Percentiles rank a stretch among this genome's conserved stretches.
phyloP scores from a whole-genome alignment of 2,113 vertebrate genomes.

The Cathartes aura region DNA sequence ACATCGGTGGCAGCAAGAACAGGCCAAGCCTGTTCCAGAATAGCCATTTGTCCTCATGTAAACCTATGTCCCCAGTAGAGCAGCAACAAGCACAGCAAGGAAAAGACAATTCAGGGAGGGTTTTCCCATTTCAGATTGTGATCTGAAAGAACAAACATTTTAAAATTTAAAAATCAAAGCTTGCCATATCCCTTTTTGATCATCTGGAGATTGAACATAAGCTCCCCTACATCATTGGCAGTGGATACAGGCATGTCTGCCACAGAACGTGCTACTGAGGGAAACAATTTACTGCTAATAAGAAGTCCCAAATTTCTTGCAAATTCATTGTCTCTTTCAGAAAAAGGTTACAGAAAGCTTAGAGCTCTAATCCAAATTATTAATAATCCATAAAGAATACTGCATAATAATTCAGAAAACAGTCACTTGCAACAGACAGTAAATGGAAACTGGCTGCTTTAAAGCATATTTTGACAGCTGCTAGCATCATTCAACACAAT shows the following conservation, averaged over 20 bases:
- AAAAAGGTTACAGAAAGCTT: not conserved
- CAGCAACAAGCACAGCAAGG: fast-evolving
- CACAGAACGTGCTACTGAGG: not conserved
- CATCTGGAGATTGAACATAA: not conserved
- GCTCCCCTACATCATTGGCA: not conserved
- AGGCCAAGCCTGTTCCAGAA: not conserved
- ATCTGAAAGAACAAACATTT: not conserved
- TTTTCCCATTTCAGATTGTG: not conserved
- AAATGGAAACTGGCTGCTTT: conserved; percentile 50
- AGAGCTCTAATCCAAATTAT: not conserved
- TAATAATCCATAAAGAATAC: not conserved
- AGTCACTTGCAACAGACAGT: not conserved
- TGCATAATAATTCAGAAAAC: not conserved
- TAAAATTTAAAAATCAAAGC: not conserved
- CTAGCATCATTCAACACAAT: conserved; percentile 18
- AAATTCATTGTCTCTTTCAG: not conserved
- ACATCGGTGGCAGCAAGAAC: not conserved
- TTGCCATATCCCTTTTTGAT: not conserved
- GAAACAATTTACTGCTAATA: not conserved
- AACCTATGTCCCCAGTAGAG: not conserved
- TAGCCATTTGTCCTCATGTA: not conserved
- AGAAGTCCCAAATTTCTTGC: not conserved
- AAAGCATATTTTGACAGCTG: conserved; percentile 61
- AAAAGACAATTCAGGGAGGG: not conserved
- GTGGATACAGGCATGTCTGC: not conserved